Conservation (phyloP, 2,888 invertebrate genomes). For the Maniola hyperantus region DNA sequence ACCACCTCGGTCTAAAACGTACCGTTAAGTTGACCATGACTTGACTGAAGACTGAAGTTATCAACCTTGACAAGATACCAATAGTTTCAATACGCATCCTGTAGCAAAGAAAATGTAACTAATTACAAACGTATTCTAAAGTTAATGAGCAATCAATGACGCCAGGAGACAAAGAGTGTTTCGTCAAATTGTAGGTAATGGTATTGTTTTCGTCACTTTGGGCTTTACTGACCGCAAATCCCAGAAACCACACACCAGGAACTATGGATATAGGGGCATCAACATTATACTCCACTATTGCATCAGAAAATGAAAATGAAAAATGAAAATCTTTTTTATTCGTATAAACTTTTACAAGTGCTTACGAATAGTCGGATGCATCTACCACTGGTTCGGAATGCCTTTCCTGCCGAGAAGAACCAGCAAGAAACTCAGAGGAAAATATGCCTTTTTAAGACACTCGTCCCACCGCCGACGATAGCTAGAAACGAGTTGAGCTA, state of each 20-base stretch:
- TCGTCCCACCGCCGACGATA: neutral
- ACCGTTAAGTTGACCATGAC: neutral
- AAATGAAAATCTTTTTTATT: too few species aligned
- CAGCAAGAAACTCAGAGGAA: too few species aligned
- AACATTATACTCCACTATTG: neutral
- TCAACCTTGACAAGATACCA: slow-evolving; percentile 1
- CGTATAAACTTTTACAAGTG: too few species aligned
- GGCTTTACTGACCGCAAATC: slow-evolving; percentile 16
- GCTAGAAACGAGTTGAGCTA: too few species aligned
- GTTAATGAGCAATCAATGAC: slow-evolving; percentile 1
- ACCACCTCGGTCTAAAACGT: too few species aligned
- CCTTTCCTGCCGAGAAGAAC: too few species aligned
- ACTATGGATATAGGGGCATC: neutral
- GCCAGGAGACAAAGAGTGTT: neutral
- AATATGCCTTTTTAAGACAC: neutral
- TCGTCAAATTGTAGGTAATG: neutral
- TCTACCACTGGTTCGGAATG: too few species aligned
- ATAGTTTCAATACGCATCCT: neutral
- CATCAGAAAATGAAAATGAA: neutral
- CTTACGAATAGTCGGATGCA: too few species aligned
- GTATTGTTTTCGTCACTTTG: slow-evolving; percentile 7
- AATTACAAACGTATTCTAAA: neutral
- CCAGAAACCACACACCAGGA: slow-evolving; percentile 11
- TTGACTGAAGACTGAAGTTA: neutral
- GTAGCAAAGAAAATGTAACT: neutral